phyloP scores from a whole-genome alignment of 2,797 vertebrate species.

The Cygnus olor region DNA sequence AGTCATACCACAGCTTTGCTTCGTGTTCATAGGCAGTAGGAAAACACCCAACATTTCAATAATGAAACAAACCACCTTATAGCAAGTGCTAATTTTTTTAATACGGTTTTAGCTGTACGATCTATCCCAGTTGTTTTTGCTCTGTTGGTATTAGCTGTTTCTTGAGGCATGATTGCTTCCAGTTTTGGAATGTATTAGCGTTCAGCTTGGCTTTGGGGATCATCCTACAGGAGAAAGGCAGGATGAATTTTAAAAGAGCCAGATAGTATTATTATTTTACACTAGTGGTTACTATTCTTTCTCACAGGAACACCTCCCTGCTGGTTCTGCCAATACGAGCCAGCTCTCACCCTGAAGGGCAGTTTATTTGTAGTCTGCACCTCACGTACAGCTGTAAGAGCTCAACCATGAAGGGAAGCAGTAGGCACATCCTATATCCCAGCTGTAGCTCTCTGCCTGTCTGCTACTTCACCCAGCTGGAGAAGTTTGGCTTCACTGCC shows the following conservation, averaged over 20 bases:
- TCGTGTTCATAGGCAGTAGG: neutral
- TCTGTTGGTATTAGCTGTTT: neutral
- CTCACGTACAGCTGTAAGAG: neutral
- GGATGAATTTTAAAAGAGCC: slow-evolving; percentile 11
- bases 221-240: neutral
- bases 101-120: neutral
- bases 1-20: neutral
- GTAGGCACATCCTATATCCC: neutral
- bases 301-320: slow-evolving; percentile 9
- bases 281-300: neutral
- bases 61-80: neutral
- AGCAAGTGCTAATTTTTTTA: neutral
- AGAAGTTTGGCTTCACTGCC: neutral
- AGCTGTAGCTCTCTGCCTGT: slow-evolving; percentile 3
- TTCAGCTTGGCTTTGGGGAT: slow-evolving; percentile 37
- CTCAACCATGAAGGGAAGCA: slow-evolving; percentile 44
- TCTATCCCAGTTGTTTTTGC: neutral
- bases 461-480: slow-evolving; percentile 3
- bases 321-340: neutral
- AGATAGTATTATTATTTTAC: neutral
- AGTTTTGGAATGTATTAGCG: slow-evolving; percentile 34
- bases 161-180: slow-evolving; percentile 21
- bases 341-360: slow-evolving; percentile 39
- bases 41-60: neutral
- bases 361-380: slow-evolving; percentile 14